Evolutionary conservation across 2,888 invertebrate species (phyloP).

Genomic region (Cantharis flavilabris): DNA sequence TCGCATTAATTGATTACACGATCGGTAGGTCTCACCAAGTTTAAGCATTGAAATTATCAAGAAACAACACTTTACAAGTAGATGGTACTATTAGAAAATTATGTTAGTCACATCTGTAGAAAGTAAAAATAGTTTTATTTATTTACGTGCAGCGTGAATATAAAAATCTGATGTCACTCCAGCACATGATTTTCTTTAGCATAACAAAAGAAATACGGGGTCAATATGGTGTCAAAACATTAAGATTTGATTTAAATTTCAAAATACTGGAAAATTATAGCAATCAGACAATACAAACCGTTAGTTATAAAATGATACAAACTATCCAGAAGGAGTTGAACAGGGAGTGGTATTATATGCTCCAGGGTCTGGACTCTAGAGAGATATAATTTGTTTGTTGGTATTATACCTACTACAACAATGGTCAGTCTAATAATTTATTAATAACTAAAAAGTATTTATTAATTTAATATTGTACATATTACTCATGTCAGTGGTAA

Average conservation of each 20-base stretch:
- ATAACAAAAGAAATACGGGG: neutral
- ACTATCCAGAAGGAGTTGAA: neutral
- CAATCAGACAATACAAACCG: neutral
- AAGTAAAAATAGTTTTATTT: neutral
- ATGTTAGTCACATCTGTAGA: neutral
- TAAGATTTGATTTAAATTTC: neutral
- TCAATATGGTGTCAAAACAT: too few species aligned
- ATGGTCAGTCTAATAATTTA: neutral
- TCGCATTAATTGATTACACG: constrained; percentile 1
- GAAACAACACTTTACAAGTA: neutral
- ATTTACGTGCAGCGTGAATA: neutral
- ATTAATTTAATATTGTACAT: neutral
- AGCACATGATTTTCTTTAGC: neutral
- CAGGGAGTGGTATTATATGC: neutral
- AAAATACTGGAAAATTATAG: too few species aligned
- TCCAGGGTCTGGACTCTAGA: neutral
- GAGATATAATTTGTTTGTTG: neutral
- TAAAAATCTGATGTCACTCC: neutral
- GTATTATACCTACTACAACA: neutral
- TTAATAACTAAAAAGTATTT: neutral
- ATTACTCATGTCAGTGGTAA: neutral
- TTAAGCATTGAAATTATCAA: neutral
- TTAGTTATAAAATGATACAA: neutral
- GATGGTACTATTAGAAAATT: neutral
- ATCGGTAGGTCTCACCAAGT: neutral